Evolutionary conservation across 2,888 invertebrate genomes (phyloP).

Genomic region (Campoplex capitator): DNA sequence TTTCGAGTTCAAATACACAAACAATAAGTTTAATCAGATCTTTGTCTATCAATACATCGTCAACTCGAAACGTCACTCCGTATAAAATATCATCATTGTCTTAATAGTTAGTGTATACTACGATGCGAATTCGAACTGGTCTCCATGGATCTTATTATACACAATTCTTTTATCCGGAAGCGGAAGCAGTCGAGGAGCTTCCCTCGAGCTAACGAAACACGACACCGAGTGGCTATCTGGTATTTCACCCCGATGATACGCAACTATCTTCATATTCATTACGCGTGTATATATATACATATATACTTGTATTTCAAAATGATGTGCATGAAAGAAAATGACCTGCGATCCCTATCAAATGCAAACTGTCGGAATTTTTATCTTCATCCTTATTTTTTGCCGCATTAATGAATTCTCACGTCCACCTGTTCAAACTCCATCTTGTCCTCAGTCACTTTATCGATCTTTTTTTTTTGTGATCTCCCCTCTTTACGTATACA

Average conservation of each 20-base stretch:
- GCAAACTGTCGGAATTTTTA: slow-evolving; percentile 16
- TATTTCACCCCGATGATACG: slow-evolving; percentile 37
- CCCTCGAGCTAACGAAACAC: slow-evolving; percentile 55
- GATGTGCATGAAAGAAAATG: slow-evolving; percentile 4
- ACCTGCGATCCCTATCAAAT: neutral
- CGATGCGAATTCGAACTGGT: slow-evolving; percentile 42
- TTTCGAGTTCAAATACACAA: neutral
- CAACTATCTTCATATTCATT: neutral
- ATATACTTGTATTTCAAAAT: slow-evolving; percentile 7
- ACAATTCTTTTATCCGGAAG: slow-evolving; percentile 64
- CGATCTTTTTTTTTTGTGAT: neutral
- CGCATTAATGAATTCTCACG: neutral
- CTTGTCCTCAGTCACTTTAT: neutral
- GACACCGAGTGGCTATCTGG: slow-evolving; percentile 59
- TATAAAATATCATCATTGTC: neutral
- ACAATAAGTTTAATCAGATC: neutral
- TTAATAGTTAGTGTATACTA: neutral
- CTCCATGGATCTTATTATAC: slow-evolving; percentile 31
- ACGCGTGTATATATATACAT: neutral
- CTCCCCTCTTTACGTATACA: slow-evolving; percentile 19
- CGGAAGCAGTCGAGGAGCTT: slow-evolving; percentile 71
- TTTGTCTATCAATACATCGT: neutral
- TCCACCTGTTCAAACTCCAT: slow-evolving; percentile 38
- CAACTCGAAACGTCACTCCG: neutral
- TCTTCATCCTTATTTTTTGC: neutral